phyloP scores from a whole-genome alignment of 2,888 invertebrate genomes.

The Caenorhabditis afra region DNA sequence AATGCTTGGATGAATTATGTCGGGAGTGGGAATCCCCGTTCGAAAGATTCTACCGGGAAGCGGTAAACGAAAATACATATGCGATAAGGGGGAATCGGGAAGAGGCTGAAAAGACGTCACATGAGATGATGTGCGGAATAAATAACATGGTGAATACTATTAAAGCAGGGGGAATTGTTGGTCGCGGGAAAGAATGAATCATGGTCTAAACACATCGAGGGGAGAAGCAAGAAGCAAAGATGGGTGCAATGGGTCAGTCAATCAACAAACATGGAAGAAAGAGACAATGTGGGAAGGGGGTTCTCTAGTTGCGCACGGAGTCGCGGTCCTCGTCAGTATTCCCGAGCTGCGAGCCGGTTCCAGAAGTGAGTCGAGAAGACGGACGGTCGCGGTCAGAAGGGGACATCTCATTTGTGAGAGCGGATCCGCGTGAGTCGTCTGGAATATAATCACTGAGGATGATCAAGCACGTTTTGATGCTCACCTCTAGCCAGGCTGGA shows the following conservation, averaged over 20 bases:
- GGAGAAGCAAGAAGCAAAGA: neutral
- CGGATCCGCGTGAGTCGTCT: conserved; percentile 52
- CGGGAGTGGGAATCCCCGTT: conserved; percentile 6
- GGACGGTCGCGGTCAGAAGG: conserved; percentile 54
- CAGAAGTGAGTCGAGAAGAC: conserved; percentile 57
- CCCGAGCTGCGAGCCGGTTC: conserved; percentile 56
- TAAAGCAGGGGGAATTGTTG: conserved; percentile 36
- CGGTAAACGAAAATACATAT: conserved; percentile 43
- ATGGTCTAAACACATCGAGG: conserved; percentile 38
- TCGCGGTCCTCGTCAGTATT: conserved; percentile 58
- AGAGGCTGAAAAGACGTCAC: neutral
- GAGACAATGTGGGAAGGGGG: conserved; percentile 6
- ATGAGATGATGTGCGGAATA: conserved; percentile 20
- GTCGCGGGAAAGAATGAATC: conserved; percentile 7
- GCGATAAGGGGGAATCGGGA: neutral
- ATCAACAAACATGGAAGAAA: conserved; percentile 16
- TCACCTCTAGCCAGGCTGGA: conserved; percentile 54
- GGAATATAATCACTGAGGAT: conserved; percentile 8
- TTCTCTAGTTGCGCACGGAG: conserved; percentile 43
- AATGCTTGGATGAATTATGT: conserved; percentile 8
- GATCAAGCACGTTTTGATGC: neutral
- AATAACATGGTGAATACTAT: conserved; percentile 27
- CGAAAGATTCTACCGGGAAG: conserved; percentile 39
- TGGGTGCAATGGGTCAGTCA: conserved; percentile 25
- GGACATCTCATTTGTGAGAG: conserved; percentile 55